A percentile compares a stretch with the other conserved stretches of the same genome.
These are phyloP conservation scores for Sialis lutaria DNA, from an alignment of 2,888 invertebrate species.

Conservation along the genomic window DNA sequence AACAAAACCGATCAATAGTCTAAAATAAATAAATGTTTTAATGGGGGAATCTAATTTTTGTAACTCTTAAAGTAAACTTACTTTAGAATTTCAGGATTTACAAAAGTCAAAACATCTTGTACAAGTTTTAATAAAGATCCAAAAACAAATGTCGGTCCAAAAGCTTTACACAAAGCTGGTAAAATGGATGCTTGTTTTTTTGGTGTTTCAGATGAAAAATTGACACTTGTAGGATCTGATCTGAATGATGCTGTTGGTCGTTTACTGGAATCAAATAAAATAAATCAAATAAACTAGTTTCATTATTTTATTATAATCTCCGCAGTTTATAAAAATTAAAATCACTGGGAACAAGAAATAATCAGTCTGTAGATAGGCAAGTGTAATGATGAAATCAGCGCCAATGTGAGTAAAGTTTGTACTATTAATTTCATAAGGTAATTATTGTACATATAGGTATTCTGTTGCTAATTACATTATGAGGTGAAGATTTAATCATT, in stretches of 20 bases:
- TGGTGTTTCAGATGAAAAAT: slow-evolving; percentile 45
- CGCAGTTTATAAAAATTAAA: too few relatives aligned
- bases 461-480: too few relatives aligned
- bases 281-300: neutral
- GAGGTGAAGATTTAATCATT: too few relatives aligned
- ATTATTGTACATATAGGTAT: too few relatives aligned
- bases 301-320: too few relatives aligned
- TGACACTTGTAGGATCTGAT: slow-evolving; percentile 51
- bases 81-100: slow-evolving; percentile 79
- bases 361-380: too few relatives aligned
- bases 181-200: slow-evolving; percentile 67
- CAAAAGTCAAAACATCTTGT: slow-evolving; percentile 73
- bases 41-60: neutral
- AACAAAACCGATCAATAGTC: slow-evolving; percentile 56
- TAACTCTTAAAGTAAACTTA: slow-evolving; percentile 23
- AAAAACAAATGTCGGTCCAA: slow-evolving; percentile 72
- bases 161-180: slow-evolving; percentile 68
- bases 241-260: slow-evolving; percentile 44
- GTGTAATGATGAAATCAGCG: too few relatives aligned
- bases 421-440: too few relatives aligned
- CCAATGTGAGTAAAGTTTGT: too few relatives aligned
- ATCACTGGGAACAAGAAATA: too few relatives aligned
- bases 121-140: slow-evolving; percentile 70
- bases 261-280: neutral
- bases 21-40: slow-evolving; percentile 21